Evolutionary conservation across 2,888 invertebrate genomes (phyloP), one percentile per base, ranked within the genome.

Genomic region (Mylabris sibirica): DNA sequence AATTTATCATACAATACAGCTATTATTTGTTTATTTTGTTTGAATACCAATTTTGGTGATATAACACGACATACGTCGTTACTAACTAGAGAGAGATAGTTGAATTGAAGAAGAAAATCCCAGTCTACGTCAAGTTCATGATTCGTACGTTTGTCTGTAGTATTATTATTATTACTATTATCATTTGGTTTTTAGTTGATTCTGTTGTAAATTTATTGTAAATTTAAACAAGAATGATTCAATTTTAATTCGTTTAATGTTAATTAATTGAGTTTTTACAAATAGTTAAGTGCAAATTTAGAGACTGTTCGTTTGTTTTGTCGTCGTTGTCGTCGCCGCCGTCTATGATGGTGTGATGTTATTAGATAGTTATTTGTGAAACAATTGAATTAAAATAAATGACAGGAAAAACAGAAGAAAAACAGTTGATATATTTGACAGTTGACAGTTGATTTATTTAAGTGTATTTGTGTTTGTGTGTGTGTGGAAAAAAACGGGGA

Each of bases 81-180:
- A 57, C 6, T 14, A 26, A 14, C 1, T 26, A 57, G 57, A 57
- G 14, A 26, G 57, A 57, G 57, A 57, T 26, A n/a, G 26, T 57
- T 12, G 0, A 12, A n/a, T 14, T n/a, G 24, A 57, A n/a, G 24
- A 57, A n/a, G 26, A 57, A 14, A 57, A 22, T 26, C 24, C 14
- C 57, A 57, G 57, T 57, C 26, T 24, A 57, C 57, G 57, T 57
- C 57, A 57, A 57, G 57, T 57, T 57, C 57, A 57, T 24, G 57
- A 57, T 24, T 57, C 22, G 57, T 57, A 30, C 38, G 53, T 53
- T 2, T 20, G 12, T 53, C 53, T 9, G 20, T 22, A 11, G 14
- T 41, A 41, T 30, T 30, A 30, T 30, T 30, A 30, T 30, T 30
- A 14, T 14, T 41, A 5, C 14, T 41, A 2, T 41, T 41, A 8